These are phyloP conservation scores for Diplazon laetatorius DNA, from an alignment of 2,888 invertebrate genomes.

Conservation along the genomic window DNA sequence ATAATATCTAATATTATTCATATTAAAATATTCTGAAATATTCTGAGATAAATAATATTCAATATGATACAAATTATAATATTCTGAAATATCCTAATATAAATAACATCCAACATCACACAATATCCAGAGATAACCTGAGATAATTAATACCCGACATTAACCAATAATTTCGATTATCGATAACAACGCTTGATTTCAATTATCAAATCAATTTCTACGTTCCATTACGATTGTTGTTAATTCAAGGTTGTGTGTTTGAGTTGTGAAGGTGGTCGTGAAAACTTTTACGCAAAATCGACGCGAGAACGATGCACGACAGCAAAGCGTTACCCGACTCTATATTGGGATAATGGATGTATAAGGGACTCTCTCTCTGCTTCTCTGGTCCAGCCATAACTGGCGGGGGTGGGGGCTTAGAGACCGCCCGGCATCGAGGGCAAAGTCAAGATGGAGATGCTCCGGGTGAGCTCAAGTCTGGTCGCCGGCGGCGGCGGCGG, in stretches of 20 bases:
- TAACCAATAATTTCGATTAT: too few relatives aligned
- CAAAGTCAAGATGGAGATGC: constrained; percentile 44
- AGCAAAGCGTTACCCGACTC: constrained; percentile 53
- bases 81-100: too few relatives aligned
- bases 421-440: constrained; percentile 46
- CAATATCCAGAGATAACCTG: too few relatives aligned
- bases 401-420: not conserved
- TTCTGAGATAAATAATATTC: too few relatives aligned
- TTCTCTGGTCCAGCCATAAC: constrained; percentile 43
- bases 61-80: too few relatives aligned
- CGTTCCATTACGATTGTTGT: not conserved
- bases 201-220: not conserved
- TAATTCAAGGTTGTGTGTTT: constrained; percentile 4
- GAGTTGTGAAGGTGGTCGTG: not conserved
- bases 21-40: too few relatives aligned
- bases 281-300: constrained; percentile 3
- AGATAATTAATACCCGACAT: too few relatives aligned
- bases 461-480: constrained; percentile 24
- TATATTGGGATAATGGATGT: constrained; percentile 61
- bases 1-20: too few relatives aligned
- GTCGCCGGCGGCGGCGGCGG: constrained; percentile 45
- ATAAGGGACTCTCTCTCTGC: constrained; percentile 36
- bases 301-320: constrained; percentile 17
- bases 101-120: too few relatives aligned
- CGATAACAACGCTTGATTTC: too few relatives aligned